Evolutionary conservation across 2,797 vertebrate genomes (phyloP).

Genomic region (Micromesistius poutassou): DNA sequence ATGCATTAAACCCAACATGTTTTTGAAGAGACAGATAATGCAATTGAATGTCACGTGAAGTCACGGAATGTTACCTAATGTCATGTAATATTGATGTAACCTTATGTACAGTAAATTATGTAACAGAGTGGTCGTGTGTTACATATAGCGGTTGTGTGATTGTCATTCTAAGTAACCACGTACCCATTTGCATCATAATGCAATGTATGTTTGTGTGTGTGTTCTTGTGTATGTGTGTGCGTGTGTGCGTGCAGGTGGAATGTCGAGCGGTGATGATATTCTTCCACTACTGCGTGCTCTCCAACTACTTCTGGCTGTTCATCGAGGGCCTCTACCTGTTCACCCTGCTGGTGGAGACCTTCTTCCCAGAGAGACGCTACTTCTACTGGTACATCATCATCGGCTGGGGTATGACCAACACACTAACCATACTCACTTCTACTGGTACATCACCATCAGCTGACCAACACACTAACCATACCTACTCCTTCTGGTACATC

Average conservation of each 20-base stretch:
- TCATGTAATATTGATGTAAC: too few species aligned
- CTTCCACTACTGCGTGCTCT: conserved; percentile 97
- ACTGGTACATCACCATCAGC: too few species aligned
- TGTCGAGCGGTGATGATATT: conserved; percentile 95
- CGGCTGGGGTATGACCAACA: conserved; percentile 85
- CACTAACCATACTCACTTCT: neutral
- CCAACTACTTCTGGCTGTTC: conserved; percentile 98
- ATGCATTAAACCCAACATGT: too few species aligned
- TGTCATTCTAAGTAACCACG: too few species aligned
- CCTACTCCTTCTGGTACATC: too few species aligned
- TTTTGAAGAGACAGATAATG: too few species aligned
- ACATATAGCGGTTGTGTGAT: too few species aligned
- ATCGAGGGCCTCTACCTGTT: conserved; percentile 96
- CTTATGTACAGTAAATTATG: too few species aligned
- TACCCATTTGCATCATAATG: neutral
- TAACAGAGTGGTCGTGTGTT: too few species aligned
- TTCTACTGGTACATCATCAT: conserved; percentile 98
- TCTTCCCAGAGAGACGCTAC: conserved; percentile 93
- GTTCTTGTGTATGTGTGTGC: neutral
- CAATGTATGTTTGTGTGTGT: neutral
- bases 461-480: too few species aligned
- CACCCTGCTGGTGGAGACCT: conserved; percentile 92
- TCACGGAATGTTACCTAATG: too few species aligned
- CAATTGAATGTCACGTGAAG: too few species aligned
- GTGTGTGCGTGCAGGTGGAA: conserved; percentile 74